Evolutionary conservation across 92 coral and sea anemone species (phyloP).

Genomic region (Paramuricea clavata): DNA sequence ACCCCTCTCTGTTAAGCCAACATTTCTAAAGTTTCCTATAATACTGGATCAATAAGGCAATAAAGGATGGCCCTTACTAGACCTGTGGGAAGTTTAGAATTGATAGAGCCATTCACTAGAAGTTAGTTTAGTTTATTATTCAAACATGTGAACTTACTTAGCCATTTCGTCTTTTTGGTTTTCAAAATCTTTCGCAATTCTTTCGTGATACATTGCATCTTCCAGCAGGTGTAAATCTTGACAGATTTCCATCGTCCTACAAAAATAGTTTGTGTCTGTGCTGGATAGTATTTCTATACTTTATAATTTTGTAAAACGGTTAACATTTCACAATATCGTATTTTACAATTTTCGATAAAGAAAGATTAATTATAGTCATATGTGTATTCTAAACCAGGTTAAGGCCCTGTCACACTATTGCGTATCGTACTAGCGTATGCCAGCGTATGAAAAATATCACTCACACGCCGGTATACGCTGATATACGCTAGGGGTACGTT

Average conservation of each 20-base stretch:
- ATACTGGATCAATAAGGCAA: neutral
- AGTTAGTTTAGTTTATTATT: neutral
- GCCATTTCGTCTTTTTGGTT: slow-evolving; percentile 88
- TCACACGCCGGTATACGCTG: too few relatives aligned
- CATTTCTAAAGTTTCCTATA: too few relatives aligned
- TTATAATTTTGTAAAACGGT: neutral
- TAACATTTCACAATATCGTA: too few relatives aligned
- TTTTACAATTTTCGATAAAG: too few relatives aligned
- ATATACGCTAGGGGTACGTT: too few relatives aligned
- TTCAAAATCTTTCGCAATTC: slow-evolving; percentile 77
- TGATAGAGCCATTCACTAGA: too few relatives aligned
- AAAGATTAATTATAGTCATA: too few relatives aligned
- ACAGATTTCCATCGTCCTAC: slow-evolving; percentile 89
- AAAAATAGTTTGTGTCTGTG: neutral
- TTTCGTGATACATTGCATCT: slow-evolving; percentile 83
- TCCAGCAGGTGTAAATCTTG: slow-evolving; percentile 85
- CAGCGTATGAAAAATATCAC: too few relatives aligned
- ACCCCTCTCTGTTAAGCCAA: neutral
- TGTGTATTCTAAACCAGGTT: neutral
- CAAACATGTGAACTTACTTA: slow-evolving; percentile 64
- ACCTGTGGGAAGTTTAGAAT: too few relatives aligned
- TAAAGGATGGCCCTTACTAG: too few relatives aligned
- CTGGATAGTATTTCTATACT: neutral
- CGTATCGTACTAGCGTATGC: too few relatives aligned
- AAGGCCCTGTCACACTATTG: too few relatives aligned